A percentile compares a stretch with the other conserved stretches of the same genome.
Conservation (phyloP, 2,888 invertebrate species). For the Drosophila longiperda region DNA sequence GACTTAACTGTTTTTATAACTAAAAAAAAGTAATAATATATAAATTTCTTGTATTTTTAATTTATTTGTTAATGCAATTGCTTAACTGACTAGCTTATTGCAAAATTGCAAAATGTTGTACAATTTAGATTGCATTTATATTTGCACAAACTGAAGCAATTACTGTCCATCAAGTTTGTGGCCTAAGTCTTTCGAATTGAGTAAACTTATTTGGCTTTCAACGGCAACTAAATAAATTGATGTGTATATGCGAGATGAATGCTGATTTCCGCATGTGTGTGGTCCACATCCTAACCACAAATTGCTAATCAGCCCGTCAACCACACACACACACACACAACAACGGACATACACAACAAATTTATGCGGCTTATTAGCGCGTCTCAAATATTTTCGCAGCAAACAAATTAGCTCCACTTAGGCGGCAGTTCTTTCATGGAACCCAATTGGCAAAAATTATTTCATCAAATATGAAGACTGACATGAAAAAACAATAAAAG, state of each 20-base stretch:
- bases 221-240: conserved; percentile 55
- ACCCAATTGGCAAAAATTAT: conserved; percentile 65
- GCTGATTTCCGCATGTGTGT: conserved; percentile 49
- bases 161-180: conserved; percentile 39
- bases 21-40: too few species aligned
- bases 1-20: too few species aligned
- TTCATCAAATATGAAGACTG: conserved; percentile 64
- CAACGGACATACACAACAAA: conserved; percentile 37
- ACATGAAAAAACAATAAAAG: conserved; percentile 49
- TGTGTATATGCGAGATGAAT: conserved; percentile 19
- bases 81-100: neutral
- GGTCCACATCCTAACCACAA: conserved; percentile 67
- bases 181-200: conserved; percentile 52
- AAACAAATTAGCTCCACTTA: conserved; percentile 82
- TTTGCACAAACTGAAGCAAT: conserved; percentile 3
- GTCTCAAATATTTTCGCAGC: conserved; percentile 66
- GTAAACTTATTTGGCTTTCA: conserved; percentile 47
- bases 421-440: conserved; percentile 53
- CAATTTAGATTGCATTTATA: neutral
- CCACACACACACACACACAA: conserved; percentile 32
- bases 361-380: conserved; percentile 74
- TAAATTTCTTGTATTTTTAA: too few species aligned
- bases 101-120: neutral
- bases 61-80: neutral
- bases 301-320: conserved; percentile 67